Base-by-base conservation (phyloP, 2,888 invertebrate species). In the Philonicus albiceps region DNA sequence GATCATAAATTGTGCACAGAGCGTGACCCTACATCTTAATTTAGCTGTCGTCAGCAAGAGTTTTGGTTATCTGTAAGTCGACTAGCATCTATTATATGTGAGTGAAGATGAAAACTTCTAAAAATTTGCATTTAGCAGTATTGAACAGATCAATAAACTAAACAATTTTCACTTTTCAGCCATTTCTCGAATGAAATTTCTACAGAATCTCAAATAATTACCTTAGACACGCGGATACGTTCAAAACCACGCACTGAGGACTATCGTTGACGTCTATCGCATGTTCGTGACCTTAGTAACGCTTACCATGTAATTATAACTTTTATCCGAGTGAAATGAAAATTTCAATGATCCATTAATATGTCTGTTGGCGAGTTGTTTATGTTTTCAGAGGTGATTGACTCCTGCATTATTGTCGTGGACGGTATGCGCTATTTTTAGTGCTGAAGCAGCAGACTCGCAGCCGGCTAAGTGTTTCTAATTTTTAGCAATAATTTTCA, bases 351-450 rank as follows among this genome's bases (percentile, higher is more conserved):
- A 34, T 81, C 81, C 81, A 81, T 81, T 81, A 81, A 81, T 34
- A 34, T 81, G 81, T 81, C 81, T 81, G 81, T 81, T 81, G 81
- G 64, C 34, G 81, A 19, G 81, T 81, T 81, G 81, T 81, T 81
- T 81, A 81, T 81, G 27, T 81, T 81, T 81, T n/a, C 64, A 7
- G 49, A 81, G 81, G 81, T 81, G 81, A 81, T 55, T 81, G 81
- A 81, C 81, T 81, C 81, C 37, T 55, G 81, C 30, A 81, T 81
- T 81, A 81, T 81, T 55, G 64, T 31, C 53, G 55, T 31, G 81
- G 30, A 55, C 81, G 49, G 31, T 34, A 31, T 34, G 64, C 27
- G 55, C 64, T 81, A 81, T 81, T 81, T 81, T 81, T 81, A 81
- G 81, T 80, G 80, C 49, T 80, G 81, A 55, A 78, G 27, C 40